Evolutionary conservation across 2,797 vertebrate genomes (phyloP).

Genomic region (Microtus agrestis): DNA sequence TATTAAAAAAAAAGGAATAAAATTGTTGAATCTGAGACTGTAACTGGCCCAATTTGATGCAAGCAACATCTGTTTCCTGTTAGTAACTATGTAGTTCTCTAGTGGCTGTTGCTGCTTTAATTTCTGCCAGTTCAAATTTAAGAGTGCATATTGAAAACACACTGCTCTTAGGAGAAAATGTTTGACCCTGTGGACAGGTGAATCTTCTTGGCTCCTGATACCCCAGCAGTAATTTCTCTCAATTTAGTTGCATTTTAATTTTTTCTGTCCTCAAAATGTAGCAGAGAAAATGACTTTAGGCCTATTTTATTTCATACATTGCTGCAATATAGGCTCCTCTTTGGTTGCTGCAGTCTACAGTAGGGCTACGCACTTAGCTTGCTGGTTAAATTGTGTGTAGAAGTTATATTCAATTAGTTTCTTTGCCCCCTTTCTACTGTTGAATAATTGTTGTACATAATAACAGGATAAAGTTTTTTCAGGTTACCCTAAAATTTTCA

Average conservation of each 20-base stretch:
- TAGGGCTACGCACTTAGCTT: neutral
- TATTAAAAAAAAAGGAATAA: neutral
- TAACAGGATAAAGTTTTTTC: constrained; percentile 26
- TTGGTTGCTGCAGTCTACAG: constrained; percentile 13
- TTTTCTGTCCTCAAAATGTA: constrained; percentile 26
- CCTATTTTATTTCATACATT: constrained; percentile 12
- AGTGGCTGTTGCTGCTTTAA: neutral
- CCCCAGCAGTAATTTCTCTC: neutral
- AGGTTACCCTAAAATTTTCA: neutral
- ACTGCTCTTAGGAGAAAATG: neutral
- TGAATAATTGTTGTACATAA: neutral
- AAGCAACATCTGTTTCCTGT: constrained; percentile 16
- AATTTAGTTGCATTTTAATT: constrained; percentile 1
- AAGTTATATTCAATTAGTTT: neutral
- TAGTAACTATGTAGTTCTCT: neutral
- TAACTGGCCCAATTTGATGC: neutral
- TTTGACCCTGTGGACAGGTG: neutral
- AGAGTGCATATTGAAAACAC: neutral
- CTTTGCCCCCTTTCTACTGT: constrained; percentile 34
- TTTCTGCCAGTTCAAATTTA: constrained; percentile 19
- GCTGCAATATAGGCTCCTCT: neutral
- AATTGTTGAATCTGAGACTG: neutral
- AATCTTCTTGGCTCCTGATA: constrained; percentile 33
- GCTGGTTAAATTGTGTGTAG: neutral
- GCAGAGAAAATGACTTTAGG: neutral